Conservation (phyloP, 1,140 invertebrate species). For the Drosophila tristis region DNA sequence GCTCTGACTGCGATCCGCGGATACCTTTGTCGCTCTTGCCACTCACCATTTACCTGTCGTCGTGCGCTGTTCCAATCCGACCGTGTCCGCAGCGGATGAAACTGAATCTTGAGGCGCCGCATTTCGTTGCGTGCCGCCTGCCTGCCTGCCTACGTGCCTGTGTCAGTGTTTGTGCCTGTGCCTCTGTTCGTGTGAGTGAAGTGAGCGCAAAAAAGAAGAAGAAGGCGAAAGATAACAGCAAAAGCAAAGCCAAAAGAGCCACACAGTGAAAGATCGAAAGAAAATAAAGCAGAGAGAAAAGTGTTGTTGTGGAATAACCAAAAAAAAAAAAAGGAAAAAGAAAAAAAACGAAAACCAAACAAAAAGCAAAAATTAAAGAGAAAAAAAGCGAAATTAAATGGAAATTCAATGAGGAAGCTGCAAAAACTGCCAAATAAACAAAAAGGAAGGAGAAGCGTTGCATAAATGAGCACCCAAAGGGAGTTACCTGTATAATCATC, state of each 20-base stretch:
- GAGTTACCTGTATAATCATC: conserved; percentile 67
- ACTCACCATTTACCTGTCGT: conserved; percentile 76
- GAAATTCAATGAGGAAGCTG: conserved; percentile 69
- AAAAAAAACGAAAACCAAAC: conserved; percentile 48
- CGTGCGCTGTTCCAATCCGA: conserved; percentile 52
- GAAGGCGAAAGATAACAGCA: conserved; percentile 51
- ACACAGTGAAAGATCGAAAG: conserved; percentile 74
- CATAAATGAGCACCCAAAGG: conserved; percentile 67
- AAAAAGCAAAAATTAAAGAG: conserved; percentile 40
- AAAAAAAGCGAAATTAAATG: conserved; percentile 37
- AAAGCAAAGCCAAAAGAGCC: conserved; percentile 64
- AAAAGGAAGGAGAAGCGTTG: conserved; percentile 49
- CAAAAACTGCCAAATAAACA: conserved; percentile 69
- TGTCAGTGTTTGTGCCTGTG: conserved; percentile 36
- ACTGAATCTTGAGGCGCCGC: conserved; percentile 65
- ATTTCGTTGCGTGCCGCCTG: conserved; percentile 68
- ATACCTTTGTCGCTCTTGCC: conserved; percentile 7
- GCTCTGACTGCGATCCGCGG: neutral
- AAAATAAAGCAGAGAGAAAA: conserved; percentile 79
- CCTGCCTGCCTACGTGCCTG: conserved; percentile 30
- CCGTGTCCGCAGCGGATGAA: conserved; percentile 58
- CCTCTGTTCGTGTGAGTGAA: conserved; percentile 17
- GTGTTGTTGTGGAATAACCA: conserved; percentile 60
- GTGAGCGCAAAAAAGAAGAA: conserved; percentile 55
- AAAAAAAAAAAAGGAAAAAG: conserved; percentile 34